Evolutionary conservation across 2,113 vertebrate species (phyloP).

Genomic region (Notothenia coriiceps): DNA sequence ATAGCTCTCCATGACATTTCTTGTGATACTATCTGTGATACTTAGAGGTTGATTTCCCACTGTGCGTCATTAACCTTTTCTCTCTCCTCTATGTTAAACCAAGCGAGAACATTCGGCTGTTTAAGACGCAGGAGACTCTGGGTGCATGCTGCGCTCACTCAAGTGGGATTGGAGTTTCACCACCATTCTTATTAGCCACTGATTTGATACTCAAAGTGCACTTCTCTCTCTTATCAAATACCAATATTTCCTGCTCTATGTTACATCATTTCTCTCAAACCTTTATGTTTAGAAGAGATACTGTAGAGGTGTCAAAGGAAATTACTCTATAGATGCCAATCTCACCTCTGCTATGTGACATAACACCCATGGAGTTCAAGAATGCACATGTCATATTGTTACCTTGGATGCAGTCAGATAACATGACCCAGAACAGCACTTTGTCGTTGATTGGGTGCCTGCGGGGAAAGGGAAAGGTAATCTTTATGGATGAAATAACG

Average conservation of each 20-base stretch:
- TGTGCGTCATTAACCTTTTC: conserved; percentile 74
- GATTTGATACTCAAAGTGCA: conserved; percentile 20
- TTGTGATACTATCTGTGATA: conserved; percentile 53
- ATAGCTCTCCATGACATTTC: conserved; percentile 32
- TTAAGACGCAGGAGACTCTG: conserved; percentile 39
- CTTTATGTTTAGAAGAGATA: conserved; percentile 26
- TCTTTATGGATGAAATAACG: conserved; percentile 53
- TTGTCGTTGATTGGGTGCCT: conserved; percentile 37
- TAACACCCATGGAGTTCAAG: conserved; percentile 30
- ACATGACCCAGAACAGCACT: conserved; percentile 23
- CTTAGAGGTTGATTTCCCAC: conserved; percentile 70
- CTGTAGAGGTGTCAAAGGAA: conserved; percentile 39
- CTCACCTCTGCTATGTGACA: conserved; percentile 40
- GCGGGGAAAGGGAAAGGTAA: conserved; percentile 29
- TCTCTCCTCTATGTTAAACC: conserved; percentile 63
- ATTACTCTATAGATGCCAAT: conserved; percentile 38
- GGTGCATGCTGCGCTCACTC: conserved; percentile 38
- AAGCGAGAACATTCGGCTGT: conserved; percentile 43
- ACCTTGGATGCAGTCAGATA: conserved; percentile 23
- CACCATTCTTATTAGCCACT: conserved; percentile 56
- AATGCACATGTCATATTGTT: conserved; percentile 34
- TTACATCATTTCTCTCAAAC: conserved; percentile 32
- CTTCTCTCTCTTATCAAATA: conserved; percentile 16
- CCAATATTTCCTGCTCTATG: background rate
- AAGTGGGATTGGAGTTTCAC: conserved; percentile 47